Conservation (phyloP, 2,113 vertebrate species). For the Ctenomys sociabilis region DNA sequence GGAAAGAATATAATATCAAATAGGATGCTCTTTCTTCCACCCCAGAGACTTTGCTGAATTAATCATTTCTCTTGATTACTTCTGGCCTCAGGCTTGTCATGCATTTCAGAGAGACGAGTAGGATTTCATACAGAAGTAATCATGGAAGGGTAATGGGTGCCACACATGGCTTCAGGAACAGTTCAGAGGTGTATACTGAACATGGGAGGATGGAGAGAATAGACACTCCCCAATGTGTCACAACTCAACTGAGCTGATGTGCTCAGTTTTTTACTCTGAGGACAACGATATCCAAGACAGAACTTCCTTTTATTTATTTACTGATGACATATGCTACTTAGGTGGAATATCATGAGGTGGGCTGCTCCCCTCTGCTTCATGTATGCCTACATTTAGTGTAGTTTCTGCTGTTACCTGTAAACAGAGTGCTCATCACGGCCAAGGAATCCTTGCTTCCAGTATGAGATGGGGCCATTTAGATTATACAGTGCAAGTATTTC, state of each 20-base stretch:
- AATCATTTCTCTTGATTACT: neutral
- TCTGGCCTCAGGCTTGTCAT: neutral
- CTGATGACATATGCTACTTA: neutral
- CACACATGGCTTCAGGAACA: neutral
- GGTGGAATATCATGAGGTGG: neutral
- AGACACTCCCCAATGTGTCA: neutral
- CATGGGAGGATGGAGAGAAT: neutral
- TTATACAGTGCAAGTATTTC: constrained; percentile 17
- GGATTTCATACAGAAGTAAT: constrained; percentile 25
- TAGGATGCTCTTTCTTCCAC: neutral
- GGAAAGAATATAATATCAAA: neutral
- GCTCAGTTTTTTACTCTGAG: neutral
- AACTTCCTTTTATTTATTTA: neutral
- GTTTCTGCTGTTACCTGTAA: neutral
- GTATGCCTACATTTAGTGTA: neutral
- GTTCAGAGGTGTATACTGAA: neutral
- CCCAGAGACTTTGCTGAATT: neutral
- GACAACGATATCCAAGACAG: neutral
- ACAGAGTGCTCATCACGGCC: neutral
- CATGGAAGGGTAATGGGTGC: neutral
- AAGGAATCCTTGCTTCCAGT: neutral
- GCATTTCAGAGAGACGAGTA: constrained; percentile 16
- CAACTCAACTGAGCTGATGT: constrained; percentile 35
- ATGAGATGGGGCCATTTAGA: neutral
- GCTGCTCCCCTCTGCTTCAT: neutral